A percentile compares a stretch with the other conserved stretches of the same genome.
Evolutionary conservation across 2,113 vertebrate species (phyloP).

Genomic region (Erpornis zantholeuca): DNA sequence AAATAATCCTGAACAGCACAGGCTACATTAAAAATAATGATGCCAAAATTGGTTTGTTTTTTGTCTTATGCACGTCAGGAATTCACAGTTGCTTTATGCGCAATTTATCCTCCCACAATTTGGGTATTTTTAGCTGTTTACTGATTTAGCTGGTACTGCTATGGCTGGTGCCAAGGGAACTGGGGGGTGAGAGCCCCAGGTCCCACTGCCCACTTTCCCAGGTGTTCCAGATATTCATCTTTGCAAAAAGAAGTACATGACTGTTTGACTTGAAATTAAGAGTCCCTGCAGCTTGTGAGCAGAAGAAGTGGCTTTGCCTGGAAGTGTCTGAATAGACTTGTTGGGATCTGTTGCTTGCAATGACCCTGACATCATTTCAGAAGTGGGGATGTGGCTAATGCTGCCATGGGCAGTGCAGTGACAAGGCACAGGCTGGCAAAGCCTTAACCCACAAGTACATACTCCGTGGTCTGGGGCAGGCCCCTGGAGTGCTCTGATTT

Average conservation of each 20-base stretch:
- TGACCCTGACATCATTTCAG: background rate
- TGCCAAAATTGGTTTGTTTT: background rate
- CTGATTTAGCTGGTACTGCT: background rate
- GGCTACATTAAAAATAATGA: background rate
- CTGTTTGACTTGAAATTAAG: background rate
- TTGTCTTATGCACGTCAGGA: accelerated
- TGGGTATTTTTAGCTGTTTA: background rate
- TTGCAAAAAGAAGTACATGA: background rate
- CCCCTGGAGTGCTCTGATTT: background rate
- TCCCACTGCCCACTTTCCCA: background rate
- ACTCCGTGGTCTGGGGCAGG: accelerated
- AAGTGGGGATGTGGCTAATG: background rate
- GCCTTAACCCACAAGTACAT: background rate
- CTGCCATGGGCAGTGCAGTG: background rate
- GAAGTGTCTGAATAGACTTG: background rate
- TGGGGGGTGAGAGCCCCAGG: background rate
- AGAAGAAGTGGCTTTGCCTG: background rate
- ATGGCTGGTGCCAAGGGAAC: background rate
- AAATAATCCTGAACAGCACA: background rate
- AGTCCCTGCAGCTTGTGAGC: background rate
- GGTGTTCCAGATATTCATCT: background rate
- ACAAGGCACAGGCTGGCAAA: background rate
- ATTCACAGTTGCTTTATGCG: background rate
- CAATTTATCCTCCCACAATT: background rate
- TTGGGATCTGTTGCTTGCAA: background rate